These are phyloP conservation scores for Spisula solida DNA, from an alignment of 2,888 invertebrate species.

Conservation along the genomic window DNA sequence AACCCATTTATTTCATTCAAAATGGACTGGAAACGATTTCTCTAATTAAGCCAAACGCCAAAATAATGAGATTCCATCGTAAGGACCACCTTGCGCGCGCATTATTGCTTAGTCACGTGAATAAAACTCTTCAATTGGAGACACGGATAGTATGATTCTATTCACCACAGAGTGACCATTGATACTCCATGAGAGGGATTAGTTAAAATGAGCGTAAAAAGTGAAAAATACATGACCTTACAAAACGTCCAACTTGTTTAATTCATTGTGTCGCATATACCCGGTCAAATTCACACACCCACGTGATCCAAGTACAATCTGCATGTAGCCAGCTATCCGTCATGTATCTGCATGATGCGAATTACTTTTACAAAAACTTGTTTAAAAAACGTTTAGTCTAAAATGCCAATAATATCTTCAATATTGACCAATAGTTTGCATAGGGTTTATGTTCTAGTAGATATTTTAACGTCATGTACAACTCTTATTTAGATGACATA, in stretches of 20 bases:
- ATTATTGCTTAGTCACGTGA: slow-evolving; percentile 52
- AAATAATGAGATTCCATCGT: slow-evolving; percentile 49
- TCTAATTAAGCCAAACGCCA: slow-evolving; percentile 56
- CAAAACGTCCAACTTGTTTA: background rate
- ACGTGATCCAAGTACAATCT: background rate
- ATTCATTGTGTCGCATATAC: background rate
- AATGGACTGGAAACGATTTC: slow-evolving; percentile 47
- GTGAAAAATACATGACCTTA: slow-evolving; percentile 6
- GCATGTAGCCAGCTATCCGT: too few relatives aligned
- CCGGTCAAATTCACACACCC: slow-evolving; percentile 19
- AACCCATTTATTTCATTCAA: slow-evolving; percentile 26
- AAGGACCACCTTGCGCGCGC: slow-evolving; percentile 55
- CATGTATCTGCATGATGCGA: too few relatives aligned
- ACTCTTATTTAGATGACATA: too few relatives aligned
- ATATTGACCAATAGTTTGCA: too few relatives aligned
- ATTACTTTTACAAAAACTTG: too few relatives aligned
- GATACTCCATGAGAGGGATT: background rate
- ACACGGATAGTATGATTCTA: slow-evolving; percentile 23
- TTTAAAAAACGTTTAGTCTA: too few relatives aligned
- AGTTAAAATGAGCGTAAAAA: slow-evolving; percentile 34
- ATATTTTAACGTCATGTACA: too few relatives aligned
- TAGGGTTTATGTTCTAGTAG: too few relatives aligned
- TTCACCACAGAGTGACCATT: slow-evolving; percentile 26
- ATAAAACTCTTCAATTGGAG: slow-evolving; percentile 43
- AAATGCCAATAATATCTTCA: too few relatives aligned